Conservation (phyloP, 2,797 vertebrate genomes). For the Vipera ursinii region DNA sequence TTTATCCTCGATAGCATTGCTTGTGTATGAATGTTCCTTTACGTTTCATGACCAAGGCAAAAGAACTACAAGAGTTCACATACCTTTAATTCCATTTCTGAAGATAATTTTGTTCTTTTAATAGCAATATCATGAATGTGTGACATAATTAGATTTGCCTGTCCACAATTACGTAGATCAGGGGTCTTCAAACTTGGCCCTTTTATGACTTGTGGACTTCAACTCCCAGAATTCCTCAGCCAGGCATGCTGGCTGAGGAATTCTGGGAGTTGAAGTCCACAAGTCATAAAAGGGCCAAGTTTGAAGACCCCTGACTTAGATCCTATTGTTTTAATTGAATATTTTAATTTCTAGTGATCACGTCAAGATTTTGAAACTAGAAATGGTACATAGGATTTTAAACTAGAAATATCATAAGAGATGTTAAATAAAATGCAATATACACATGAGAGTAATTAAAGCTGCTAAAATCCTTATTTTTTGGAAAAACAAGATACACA, state of each 20-base stretch:
- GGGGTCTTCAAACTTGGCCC: no score
- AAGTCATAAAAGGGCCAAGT: no score
- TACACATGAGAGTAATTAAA: not conserved
- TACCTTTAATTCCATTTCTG: not conserved
- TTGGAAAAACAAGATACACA: not conserved
- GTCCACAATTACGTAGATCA: constrained; percentile 32
- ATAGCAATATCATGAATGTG: not conserved
- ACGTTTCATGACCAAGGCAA: not conserved
- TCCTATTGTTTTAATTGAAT: constrained; percentile 13
- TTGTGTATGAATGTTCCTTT: not conserved
- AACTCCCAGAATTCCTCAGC: no score
- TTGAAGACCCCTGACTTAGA: no score
- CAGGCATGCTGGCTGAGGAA: no score
- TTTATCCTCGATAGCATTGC: not conserved
- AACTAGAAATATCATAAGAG: not conserved
- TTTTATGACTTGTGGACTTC: no score
- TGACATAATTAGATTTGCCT: not conserved
- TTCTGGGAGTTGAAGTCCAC: no score
- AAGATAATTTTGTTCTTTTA: not conserved
- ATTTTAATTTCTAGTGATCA: not conserved
- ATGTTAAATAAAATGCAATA: not conserved
- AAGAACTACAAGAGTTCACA: not conserved
- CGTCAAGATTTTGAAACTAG: not conserved
- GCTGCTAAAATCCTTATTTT: constrained; percentile 24
- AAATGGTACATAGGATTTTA: not conserved